Percentiles rank a stretch among this genome's conserved stretches.
Evolutionary conservation across 2,113 vertebrate species (phyloP).

Genomic region (Desmodus rotundus): DNA sequence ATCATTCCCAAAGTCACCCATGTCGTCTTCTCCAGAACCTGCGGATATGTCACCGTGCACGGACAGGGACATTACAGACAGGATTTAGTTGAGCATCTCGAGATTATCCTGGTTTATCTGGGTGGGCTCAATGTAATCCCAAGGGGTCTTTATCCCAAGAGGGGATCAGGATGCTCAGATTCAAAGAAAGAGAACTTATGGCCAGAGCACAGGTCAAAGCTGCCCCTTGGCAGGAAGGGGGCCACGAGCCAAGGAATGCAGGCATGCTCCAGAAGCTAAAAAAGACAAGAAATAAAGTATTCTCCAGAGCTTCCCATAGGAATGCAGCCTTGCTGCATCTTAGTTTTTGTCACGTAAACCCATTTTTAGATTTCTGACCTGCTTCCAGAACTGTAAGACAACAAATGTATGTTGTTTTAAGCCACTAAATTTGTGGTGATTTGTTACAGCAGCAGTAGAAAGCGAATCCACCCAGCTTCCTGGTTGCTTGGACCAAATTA

Average conservation of each 20-base stretch:
- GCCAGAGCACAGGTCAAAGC: neutral
- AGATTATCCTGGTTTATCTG: neutral
- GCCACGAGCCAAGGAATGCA: fast-evolving
- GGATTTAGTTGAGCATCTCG: neutral
- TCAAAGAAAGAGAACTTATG: fast-evolving
- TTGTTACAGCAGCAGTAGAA: neutral
- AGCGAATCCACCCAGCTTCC: neutral
- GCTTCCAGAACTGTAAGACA: neutral
- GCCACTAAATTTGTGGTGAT: neutral
- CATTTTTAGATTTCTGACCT: neutral
- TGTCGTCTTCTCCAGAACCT: neutral
- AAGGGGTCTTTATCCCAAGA: neutral
- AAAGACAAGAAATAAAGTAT: neutral
- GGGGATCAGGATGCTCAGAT: neutral
- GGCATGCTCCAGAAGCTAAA: neutral
- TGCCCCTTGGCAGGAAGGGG: neutral
- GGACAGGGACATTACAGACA: neutral
- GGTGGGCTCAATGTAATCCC: neutral
- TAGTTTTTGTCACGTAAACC: neutral
- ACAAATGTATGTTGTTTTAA: neutral
- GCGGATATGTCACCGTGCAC: fast-evolving
- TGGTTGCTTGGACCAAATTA: neutral
- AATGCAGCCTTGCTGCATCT: neutral
- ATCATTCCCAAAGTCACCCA: fast-evolving
- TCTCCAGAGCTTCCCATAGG: neutral